Conservation (phyloP, 2,113 vertebrate genomes). For the Pao palembangensis region DNA sequence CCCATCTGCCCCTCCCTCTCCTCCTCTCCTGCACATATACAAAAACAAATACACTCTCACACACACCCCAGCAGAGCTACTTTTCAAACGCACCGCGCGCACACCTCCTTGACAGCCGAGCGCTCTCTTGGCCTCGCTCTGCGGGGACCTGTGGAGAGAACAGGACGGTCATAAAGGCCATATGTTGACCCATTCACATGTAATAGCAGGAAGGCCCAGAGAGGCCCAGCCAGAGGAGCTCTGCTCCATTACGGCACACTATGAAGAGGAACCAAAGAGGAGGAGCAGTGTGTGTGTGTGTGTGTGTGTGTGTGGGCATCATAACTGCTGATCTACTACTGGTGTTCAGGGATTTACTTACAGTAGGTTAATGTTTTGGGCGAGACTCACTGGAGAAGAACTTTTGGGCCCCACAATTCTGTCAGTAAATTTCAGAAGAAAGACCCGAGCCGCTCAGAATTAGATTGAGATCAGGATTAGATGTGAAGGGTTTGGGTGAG, state of each 20-base stretch:
- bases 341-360: not conserved
- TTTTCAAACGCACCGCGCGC: conserved; percentile 42
- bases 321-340: not conserved
- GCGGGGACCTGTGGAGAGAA: conserved; percentile 60
- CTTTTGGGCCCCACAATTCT: too few relatives aligned
- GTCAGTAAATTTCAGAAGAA: too few relatives aligned
- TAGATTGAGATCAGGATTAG: not conserved
- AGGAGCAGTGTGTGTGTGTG: conserved; percentile 3
- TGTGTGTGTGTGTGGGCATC: conserved; percentile 14
- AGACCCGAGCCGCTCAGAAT: not conserved
- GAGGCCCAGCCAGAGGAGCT: conserved; percentile 56
- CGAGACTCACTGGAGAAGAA: too few relatives aligned
- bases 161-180: conserved; percentile 65
- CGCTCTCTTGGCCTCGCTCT: conserved; percentile 40
- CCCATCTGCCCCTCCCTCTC: conserved; percentile 35
- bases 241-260: conserved; percentile 57
- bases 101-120: conserved; percentile 59
- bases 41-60: conserved; percentile 46
- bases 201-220: conserved; percentile 61
- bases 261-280: conserved; percentile 44
- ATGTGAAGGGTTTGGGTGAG: conserved; percentile 4
- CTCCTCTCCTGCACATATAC: conserved; percentile 38
- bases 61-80: conserved; percentile 18
- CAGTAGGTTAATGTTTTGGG: too few relatives aligned
- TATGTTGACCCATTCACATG: conserved; percentile 69